Base-by-base conservation (phyloP, 2,888 invertebrate genomes). In the Hesperia comma region DNA sequence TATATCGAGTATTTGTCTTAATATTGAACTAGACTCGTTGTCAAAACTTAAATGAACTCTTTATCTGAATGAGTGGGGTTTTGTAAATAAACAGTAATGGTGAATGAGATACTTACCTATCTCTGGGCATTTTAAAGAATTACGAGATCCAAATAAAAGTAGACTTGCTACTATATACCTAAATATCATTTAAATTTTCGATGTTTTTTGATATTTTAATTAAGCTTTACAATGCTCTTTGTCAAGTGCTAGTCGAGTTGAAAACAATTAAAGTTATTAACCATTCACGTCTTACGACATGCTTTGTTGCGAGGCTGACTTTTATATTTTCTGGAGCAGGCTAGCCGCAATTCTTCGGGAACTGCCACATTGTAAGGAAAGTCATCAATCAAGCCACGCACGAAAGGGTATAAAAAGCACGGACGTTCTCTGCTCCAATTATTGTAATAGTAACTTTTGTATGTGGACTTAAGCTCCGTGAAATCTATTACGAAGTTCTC, bases 381-480 rank as follows among this genome's bases (percentile, higher is more conserved):
- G 77, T 84, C 87, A 90, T 90, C 87, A 88, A 88, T 90, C 89
- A 90, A 81, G 80, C 68, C 79, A 71, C 74, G 54, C 66, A 66
- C 54, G 66, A 60, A 60, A 60, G 81, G 80, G 84, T 84, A 85
- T 79, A 87, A 86, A 49, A 64, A 60, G 66, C 66, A 43, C 21
- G 60, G 58, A 58, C 63, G 40, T 56, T 64, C 58, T 64, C 14
- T 41, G 66, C 54, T 54, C 60, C 54, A 60, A 66, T 66, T 66
- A 66, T 58, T 60, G 54, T 54, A 53, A 60, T 66, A 66, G 66
- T 66, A 15, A 51, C 60, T 66, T 54, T 66, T 64, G 51, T 63
- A 37, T 46, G 49, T 49, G 51, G 46, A 46, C 21, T 33, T 37
- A 66, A 66, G 66, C 32, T 33, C 53, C 40, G 60, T 53, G 53